These are phyloP conservation scores for Ptiloglossa arizonensis DNA, from an alignment of 1,140 invertebrate genomes.

Conservation along the genomic window DNA sequence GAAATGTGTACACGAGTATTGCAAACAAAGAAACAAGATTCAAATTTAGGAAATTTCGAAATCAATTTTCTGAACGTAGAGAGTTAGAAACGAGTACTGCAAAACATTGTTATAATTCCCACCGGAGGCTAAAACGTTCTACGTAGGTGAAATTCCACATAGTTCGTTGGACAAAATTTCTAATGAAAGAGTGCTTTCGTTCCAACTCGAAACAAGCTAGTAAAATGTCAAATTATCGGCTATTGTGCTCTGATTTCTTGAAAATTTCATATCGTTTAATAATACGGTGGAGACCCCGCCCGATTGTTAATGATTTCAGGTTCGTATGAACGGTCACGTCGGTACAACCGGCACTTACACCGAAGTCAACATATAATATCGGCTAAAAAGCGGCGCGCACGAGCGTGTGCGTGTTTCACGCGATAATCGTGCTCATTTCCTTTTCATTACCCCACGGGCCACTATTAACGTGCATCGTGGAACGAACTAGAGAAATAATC, in stretches of 20 bases:
- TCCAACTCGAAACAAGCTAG: not conserved
- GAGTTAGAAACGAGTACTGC: too few relatives aligned
- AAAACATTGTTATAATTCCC: too few relatives aligned
- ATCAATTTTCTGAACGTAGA: too few relatives aligned
- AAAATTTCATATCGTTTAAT: not conserved
- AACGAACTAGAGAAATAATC: conserved; percentile 1
- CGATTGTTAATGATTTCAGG: conserved; percentile 15
- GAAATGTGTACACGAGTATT: too few relatives aligned
- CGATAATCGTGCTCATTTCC: conserved; percentile 7
- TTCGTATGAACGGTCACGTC: not conserved
- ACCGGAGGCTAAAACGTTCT: too few relatives aligned
- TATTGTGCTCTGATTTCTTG: not conserved
- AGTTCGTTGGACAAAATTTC: not conserved
- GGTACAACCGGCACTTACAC: not conserved
- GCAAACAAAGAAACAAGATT: too few relatives aligned
- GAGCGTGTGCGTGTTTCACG: conserved; percentile 3
- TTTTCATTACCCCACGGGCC: not conserved
- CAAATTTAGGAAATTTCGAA: too few relatives aligned
- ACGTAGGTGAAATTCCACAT: too few relatives aligned
- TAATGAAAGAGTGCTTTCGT: not conserved
- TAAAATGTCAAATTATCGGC: not conserved
- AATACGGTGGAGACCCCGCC: not conserved
- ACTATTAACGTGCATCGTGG: conserved; percentile 1
- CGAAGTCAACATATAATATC: not conserved
- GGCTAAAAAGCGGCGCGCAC: not conserved